Evolutionary conservation across 2,888 invertebrate species (phyloP).

Genomic region (Xanthia togata): DNA sequence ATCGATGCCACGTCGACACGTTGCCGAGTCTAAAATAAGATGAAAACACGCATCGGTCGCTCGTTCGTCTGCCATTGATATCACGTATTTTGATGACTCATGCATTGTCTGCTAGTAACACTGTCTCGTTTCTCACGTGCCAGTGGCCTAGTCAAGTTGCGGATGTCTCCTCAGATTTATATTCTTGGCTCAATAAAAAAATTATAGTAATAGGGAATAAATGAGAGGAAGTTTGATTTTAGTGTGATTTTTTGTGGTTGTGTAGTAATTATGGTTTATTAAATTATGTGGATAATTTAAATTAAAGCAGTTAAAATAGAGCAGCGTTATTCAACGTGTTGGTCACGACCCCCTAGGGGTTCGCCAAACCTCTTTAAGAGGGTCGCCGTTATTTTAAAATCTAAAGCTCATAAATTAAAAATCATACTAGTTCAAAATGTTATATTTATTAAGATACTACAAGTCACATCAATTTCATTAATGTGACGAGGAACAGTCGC

Average conservation of each 20-base stretch:
- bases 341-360: not conserved
- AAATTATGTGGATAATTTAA: constrained; percentile 17
- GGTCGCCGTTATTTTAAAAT: not conserved
- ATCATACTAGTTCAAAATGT: not conserved
- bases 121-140: constrained; percentile 51
- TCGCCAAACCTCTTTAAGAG: not conserved
- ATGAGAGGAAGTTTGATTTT: constrained; percentile 17
- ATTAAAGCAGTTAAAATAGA: too few species aligned
- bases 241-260: constrained; percentile 24
- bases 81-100: constrained; percentile 75
- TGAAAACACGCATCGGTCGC: constrained; percentile 66
- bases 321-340: not conserved
- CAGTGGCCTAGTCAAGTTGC: constrained; percentile 30
- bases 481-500: too few species aligned
- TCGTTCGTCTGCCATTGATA: constrained; percentile 75
- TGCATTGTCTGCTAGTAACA: constrained; percentile 68
- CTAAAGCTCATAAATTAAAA: not conserved
- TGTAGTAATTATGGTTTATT: not conserved
- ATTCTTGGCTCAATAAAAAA: constrained; percentile 31
- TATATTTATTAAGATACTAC: not conserved
- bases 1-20: constrained; percentile 68
- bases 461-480: too few species aligned
- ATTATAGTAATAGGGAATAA: constrained; percentile 27
- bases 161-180: constrained; percentile 45
- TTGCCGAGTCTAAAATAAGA: constrained; percentile 75